A percentile compares a stretch with the other conserved stretches of the same genome.
These are phyloP conservation scores for Otus sunia DNA, from an alignment of 2,113 vertebrate species.

Conservation along the genomic window DNA sequence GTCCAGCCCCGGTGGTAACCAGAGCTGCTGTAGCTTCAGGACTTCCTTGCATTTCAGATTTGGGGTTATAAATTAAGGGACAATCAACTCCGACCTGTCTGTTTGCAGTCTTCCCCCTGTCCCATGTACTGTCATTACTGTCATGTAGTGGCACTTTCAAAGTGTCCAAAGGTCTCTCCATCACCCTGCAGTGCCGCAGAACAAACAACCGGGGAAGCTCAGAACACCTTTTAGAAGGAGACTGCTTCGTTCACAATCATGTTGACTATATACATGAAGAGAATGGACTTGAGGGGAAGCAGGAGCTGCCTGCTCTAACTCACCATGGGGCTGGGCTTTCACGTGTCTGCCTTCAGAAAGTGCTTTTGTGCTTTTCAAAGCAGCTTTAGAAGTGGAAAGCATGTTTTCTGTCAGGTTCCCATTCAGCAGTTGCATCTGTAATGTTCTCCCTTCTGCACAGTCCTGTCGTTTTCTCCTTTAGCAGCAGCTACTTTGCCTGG, in stretches of 20 bases:
- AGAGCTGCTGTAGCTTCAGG: background rate
- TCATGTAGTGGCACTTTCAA: fast-evolving
- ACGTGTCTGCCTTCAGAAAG: background rate
- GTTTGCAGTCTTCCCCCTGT: background rate
- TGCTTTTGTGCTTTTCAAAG: background rate
- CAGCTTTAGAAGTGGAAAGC: background rate
- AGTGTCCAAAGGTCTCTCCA: background rate
- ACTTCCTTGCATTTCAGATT: background rate
- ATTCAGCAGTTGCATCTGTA: background rate
- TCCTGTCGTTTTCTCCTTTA: background rate
- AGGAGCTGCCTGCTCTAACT: background rate
- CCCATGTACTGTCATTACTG: fast-evolving
- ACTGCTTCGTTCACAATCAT: background rate
- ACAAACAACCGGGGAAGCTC: background rate
- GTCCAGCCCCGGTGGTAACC: background rate
- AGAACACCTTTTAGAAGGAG: background rate
- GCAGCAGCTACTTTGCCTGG: background rate
- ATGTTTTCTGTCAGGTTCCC: background rate
- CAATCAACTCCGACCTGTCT: fast-evolving
- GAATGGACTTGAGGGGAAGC: background rate
- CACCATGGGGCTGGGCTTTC: background rate
- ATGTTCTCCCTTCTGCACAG: background rate
- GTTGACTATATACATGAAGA: background rate
- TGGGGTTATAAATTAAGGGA: too few relatives aligned
- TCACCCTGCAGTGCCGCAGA: background rate